Evolutionary conservation across 2,113 vertebrate species (phyloP).

Genomic region (Lipophrys pholis): DNA sequence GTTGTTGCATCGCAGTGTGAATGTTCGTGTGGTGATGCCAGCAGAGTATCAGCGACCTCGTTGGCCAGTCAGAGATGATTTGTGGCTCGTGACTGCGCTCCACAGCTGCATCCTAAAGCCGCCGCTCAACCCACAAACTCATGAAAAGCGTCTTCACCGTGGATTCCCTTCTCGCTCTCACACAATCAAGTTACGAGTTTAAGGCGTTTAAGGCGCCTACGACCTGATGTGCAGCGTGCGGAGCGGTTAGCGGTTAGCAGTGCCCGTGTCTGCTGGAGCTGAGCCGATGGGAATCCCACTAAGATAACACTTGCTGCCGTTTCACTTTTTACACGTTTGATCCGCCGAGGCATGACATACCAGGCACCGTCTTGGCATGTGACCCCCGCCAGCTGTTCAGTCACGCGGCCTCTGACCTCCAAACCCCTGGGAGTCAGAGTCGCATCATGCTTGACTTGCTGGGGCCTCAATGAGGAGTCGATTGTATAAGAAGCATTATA

Average conservation of each 20-base stretch:
- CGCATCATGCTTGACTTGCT: conserved; percentile 31
- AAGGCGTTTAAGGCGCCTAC: neutral
- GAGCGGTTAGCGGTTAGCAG: neutral
- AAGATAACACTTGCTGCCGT: conserved; percentile 44
- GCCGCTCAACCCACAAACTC: conserved; percentile 30
- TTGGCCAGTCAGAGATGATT: conserved; percentile 26
- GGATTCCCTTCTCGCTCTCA: conserved; percentile 11
- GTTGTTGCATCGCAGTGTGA: too few species aligned
- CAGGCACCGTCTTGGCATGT: conserved; percentile 50
- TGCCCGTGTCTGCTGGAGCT: conserved; percentile 34
- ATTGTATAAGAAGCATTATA: conserved; percentile 4
- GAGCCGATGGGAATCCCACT: conserved; percentile 43
- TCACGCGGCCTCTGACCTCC: conserved; percentile 27
- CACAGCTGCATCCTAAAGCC: conserved; percentile 35
- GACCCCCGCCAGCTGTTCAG: conserved; percentile 50
- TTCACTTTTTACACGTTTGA: conserved; percentile 51
- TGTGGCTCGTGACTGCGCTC: conserved; percentile 13
- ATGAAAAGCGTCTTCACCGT: conserved; percentile 22
- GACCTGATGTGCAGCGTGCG: neutral
- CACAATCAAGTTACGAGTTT: conserved; percentile 5
- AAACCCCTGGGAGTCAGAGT: conserved; percentile 18
- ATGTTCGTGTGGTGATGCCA: neutral
- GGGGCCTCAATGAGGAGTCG: conserved; percentile 14
- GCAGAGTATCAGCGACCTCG: conserved; percentile 1
- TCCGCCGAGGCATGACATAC: conserved; percentile 43